Evolutionary conservation across 2,888 invertebrate species (phyloP).

Genomic region (Trachelus tabidus): DNA sequence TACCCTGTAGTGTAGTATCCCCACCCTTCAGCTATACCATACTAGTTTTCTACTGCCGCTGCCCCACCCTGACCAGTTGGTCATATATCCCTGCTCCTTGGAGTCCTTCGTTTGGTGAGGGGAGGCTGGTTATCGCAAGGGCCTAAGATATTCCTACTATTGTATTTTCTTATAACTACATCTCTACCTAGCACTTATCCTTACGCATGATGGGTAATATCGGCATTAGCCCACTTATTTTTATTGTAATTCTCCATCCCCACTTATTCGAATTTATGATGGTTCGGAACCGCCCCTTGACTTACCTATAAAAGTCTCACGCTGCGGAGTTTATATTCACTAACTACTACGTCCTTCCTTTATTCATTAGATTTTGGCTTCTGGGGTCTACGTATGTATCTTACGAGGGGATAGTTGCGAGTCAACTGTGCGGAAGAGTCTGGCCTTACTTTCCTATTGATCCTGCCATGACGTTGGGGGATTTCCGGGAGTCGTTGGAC

Average conservation of each 20-base stretch:
- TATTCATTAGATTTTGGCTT: neutral
- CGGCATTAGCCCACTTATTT: neutral
- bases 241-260: neutral
- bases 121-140: neutral
- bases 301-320: neutral
- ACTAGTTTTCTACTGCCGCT: neutral
- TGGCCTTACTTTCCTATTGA: neutral
- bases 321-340: neutral
- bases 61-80: neutral
- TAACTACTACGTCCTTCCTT: neutral
- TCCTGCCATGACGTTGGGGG: neutral
- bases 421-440: neutral
- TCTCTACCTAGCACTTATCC: neutral
- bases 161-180: neutral
- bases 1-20: constrained; percentile 13
- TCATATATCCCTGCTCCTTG: neutral
- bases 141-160: neutral
- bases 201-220: neutral
- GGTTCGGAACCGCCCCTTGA: neutral
- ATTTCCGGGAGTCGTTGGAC: neutral
- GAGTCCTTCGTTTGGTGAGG: neutral
- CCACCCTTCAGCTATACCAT: constrained; percentile 11
- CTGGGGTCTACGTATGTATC: neutral
- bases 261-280: neutral
- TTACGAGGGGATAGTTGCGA: neutral